Percentiles rank a stretch among this genome's conserved stretches.
Evolutionary conservation across 2,797 vertebrate species (phyloP).

Genomic region (Heteromormyrus szaboi): DNA sequence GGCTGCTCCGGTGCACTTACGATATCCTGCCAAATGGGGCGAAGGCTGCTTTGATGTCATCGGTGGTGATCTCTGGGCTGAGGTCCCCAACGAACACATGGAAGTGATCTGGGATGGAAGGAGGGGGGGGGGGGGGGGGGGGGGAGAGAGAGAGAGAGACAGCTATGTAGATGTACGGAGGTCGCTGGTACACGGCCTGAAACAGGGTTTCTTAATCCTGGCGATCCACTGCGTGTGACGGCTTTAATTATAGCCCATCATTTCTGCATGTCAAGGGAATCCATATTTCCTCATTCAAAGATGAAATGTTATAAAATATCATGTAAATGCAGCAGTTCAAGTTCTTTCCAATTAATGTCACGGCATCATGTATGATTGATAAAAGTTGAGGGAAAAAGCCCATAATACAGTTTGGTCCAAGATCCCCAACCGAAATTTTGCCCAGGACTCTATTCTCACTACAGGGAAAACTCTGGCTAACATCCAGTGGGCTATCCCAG

Average conservation of each 20-base stretch:
- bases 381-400: not conserved
- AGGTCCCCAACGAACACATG: constrained; percentile 97
- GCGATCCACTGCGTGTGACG: not conserved
- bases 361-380: not conserved
- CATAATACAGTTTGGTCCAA: not conserved
- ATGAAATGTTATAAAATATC: not conserved
- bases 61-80: constrained; percentile 96
- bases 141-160: not conserved
- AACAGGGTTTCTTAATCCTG: not conserved
- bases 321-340: not conserved
- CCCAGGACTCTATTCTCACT: not conserved
- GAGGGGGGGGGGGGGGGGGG: not conserved
- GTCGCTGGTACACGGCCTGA: not conserved
- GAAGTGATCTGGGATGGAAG: constrained; percentile 79
- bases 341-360: not conserved
- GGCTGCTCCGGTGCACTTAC: constrained; percentile 62
- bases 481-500: no score
- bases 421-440: not conserved
- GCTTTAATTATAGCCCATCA: not conserved
- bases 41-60: constrained; percentile 96
- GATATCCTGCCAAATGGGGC: constrained; percentile 97
- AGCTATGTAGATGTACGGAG: not conserved
- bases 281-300: not conserved
- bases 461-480: not conserved
- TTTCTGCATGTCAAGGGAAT: not conserved